Evolutionary conservation across 2,888 invertebrate genomes (phyloP), one percentile per base, ranked within the genome.

Genomic region (Podabrus alpinus): DNA sequence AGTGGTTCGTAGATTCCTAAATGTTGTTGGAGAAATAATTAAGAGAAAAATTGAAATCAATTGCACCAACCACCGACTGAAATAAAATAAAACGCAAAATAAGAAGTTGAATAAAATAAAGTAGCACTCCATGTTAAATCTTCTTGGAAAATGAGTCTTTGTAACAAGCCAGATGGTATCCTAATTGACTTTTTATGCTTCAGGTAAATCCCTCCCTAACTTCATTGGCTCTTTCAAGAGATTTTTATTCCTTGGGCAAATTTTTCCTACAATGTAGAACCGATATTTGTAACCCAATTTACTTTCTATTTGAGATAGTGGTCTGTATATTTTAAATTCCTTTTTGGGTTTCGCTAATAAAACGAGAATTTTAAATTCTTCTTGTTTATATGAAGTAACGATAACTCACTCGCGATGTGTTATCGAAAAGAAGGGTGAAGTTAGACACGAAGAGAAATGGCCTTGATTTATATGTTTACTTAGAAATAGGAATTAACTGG

Each of bases 391-490:
- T 4, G n/a, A 64, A n/a, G 13, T 19, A 64, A 64, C 62, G n/a
- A 64, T 64, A 64, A 64, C 17, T 64, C 62, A 64, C 62, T 19
- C n/a, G 17, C 62, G 16, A 21, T 64, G 62, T 21, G 62, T 64
- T 64, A 64, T 64, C 62, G 17, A 64, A 64, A 45, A 64, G 62
- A 64, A 21, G 62, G 62, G 62, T 16, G 62, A 64, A 64, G 62
- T 19, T 64, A 64, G 62, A 64, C 62, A 64, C 17, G 21, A 64
- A 64, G 62, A 64, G 62, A 64, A 64, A 64, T 64, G 62, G 62
- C 62, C 62, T 64, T 64, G 62, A 64, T 64, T 64, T 64, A 64
- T 64, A 19, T 64, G 62, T 64, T 64, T 64, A 64, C 62, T 64
- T 64, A 64, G 62, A 64, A 64, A 64, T 64, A 64, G 62, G 62